Conservation (phyloP, 2,113 vertebrate genomes). For the Oncorhynchus nerka region DNA sequence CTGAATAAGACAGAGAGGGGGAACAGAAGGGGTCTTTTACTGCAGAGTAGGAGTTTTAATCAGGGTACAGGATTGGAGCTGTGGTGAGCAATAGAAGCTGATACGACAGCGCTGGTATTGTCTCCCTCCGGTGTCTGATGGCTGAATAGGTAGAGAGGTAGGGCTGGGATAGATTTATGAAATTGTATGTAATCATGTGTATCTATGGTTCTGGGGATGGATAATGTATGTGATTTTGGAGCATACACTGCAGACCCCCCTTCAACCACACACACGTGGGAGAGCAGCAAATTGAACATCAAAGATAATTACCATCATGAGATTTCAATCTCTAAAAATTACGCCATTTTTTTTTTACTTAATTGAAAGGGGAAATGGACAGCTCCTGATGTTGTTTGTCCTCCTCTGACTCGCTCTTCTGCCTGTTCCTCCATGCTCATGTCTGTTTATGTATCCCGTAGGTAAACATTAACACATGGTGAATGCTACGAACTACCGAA, state of each 20-base stretch:
- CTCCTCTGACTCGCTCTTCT: not conserved
- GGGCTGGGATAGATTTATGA: not conserved
- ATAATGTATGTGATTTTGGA: not conserved
- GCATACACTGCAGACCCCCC: not conserved
- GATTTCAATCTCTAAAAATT: no score
- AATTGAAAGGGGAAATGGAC: no score
- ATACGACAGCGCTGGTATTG: not conserved
- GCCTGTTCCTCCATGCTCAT: not conserved
- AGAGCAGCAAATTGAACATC: not conserved
- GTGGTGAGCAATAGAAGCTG: not conserved
- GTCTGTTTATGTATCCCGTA: not conserved
- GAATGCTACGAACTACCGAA: not conserved
- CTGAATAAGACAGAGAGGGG: not conserved
- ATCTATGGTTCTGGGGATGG: no score
- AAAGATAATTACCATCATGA: no score
- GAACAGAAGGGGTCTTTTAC: not conserved
- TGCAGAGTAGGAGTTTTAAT: not conserved
- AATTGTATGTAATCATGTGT: no score
- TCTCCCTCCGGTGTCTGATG: slow-evolving; percentile 1
- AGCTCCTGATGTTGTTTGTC: not conserved
- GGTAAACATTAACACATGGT: not conserved
- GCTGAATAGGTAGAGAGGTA: not conserved
- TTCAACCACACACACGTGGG: not conserved
- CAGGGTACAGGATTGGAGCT: not conserved
- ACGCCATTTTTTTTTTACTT: no score